phyloP scores from a whole-genome alignment of 92 coral and sea anemone species.

The Palythoa heliodiscus region DNA sequence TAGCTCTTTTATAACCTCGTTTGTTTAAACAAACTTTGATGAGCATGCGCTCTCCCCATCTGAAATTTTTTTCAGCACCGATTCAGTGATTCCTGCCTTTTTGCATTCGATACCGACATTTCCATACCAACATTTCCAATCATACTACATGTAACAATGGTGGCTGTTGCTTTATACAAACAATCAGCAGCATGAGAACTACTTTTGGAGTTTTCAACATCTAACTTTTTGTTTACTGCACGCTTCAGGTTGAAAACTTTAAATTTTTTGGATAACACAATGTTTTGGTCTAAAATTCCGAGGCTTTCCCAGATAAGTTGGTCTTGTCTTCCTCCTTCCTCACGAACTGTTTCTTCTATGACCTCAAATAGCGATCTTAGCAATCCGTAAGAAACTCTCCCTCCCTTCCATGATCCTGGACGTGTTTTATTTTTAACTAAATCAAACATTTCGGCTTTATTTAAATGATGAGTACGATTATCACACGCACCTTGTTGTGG shows the following conservation, averaged over 20 bases:
- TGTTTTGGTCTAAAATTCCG: slow-evolving; percentile 5
- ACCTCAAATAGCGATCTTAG: slow-evolving; percentile 28
- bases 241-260: slow-evolving; percentile 23
- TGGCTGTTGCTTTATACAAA: slow-evolving; percentile 20
- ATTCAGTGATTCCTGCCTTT: not conserved
- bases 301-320: slow-evolving; percentile 1
- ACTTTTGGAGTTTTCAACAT: not conserved
- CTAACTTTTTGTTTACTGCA: not conserved
- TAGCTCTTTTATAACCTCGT: slow-evolving; percentile 20
- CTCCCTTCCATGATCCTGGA: slow-evolving; percentile 8
- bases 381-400: slow-evolving; percentile 17
- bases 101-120: not conserved
- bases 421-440: slow-evolving; percentile 17
- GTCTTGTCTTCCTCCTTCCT: slow-evolving; percentile 23
- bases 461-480: not conserved
- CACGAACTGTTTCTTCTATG: not conserved
- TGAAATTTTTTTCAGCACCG: not conserved
- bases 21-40: not conserved
- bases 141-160: slow-evolving; percentile 13
- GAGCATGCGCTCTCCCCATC: not conserved
- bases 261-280: not conserved
- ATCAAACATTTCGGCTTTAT: not conserved
- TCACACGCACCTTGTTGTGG: slow-evolving; percentile 2
- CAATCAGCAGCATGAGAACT: slow-evolving; percentile 7
- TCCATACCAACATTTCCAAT: not conserved